Evolutionary conservation across 1,140 invertebrate genomes (phyloP).

Genomic region (Ylistrum balloti): DNA sequence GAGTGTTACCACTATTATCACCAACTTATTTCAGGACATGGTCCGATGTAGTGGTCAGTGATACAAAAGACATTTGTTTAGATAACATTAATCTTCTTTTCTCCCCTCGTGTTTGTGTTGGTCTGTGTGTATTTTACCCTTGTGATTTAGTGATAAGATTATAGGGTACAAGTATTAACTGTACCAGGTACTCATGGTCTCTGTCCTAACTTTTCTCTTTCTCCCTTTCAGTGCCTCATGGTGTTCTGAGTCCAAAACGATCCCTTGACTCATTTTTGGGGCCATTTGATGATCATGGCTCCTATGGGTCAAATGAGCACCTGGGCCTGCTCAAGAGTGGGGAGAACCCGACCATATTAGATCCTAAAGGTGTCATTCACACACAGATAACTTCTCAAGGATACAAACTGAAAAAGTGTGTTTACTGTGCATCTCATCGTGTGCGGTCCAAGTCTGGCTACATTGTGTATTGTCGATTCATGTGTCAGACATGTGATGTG

Average conservation of each 20-base stretch:
- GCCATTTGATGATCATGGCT: not conserved
- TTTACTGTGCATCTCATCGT: not conserved
- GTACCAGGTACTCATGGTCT: not conserved
- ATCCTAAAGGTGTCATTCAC: slow-evolving; percentile 12
- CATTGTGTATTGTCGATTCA: not conserved
- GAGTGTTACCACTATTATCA: slow-evolving; percentile 58
- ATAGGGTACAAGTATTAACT: not conserved
- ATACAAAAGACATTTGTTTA: not conserved
- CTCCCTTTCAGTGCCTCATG: slow-evolving; percentile 31
- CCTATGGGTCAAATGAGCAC: not conserved
- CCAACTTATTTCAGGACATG: slow-evolving; percentile 43
- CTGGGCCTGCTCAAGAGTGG: slow-evolving; percentile 22
- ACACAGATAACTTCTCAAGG: slow-evolving; percentile 3
- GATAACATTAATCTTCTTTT: not conserved
- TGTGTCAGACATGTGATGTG: slow-evolving; percentile 3
- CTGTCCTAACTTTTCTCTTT: slow-evolving; percentile 30
- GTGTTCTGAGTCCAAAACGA: not conserved
- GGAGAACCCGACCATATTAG: slow-evolving; percentile 6
- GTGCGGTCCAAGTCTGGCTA: slow-evolving; percentile 12
- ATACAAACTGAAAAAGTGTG: slow-evolving; percentile 40
- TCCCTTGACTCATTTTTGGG: slow-evolving; percentile 31
- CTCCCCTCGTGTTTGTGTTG: not conserved
- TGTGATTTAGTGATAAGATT: not conserved
- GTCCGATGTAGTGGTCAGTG: slow-evolving; percentile 44
- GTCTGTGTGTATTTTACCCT: not conserved